These are phyloP conservation scores for Cetonia aurata DNA, from an alignment of 2,888 invertebrate genomes.

Conservation along the genomic window DNA sequence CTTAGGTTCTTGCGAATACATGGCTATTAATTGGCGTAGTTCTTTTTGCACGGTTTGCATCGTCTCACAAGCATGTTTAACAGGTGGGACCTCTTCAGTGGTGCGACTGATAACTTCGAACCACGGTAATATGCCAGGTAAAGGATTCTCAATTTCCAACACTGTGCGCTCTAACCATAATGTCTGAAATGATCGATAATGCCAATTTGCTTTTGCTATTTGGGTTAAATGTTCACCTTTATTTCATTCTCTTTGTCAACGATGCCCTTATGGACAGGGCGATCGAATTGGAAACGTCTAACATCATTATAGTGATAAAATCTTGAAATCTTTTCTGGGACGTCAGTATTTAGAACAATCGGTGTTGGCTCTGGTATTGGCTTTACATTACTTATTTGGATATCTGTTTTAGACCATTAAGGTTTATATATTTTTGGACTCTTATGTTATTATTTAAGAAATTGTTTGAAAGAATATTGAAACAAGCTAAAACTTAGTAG, in stretches of 20 bases:
- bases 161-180: conserved; percentile 95
- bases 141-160: conserved; percentile 82
- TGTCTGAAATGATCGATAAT: conserved; percentile 69
- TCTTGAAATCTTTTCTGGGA: conserved; percentile 88
- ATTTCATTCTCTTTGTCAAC: conserved; percentile 96
- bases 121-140: conserved; percentile 95
- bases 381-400: conserved; percentile 95
- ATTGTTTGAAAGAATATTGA: not conserved
- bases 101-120: conserved; percentile 87
- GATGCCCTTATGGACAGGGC: conserved; percentile 89
- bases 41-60: conserved; percentile 92
- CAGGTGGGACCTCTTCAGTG: conserved; percentile 84
- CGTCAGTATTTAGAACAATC: conserved; percentile 69
- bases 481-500: too few relatives aligned
- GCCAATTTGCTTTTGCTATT: not conserved
- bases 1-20: conserved; percentile 84
- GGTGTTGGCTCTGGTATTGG: conserved; percentile 82
- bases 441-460: not conserved
- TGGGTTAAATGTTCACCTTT: conserved; percentile 71
- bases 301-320: conserved; percentile 95
- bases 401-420: conserved; percentile 69
- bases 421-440: conserved; percentile 30
- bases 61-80: conserved; percentile 91
- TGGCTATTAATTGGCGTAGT: conserved; percentile 82
- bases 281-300: conserved; percentile 89